phyloP scores from a whole-genome alignment of 2,113 vertebrate species.

The Accipiter virgatus region DNA sequence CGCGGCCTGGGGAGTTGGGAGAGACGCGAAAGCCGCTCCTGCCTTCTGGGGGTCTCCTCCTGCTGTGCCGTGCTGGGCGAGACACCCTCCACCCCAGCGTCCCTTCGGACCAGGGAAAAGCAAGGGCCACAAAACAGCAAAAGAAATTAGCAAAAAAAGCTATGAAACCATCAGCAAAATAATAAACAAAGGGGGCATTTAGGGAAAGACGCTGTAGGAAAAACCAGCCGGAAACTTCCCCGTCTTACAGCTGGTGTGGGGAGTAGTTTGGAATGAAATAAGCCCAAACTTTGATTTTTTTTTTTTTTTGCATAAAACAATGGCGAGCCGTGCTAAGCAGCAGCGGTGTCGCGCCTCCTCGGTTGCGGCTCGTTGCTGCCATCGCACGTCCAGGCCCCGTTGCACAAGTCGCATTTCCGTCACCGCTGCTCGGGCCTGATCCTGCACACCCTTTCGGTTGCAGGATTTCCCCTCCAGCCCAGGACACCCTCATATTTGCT shows the following conservation, averaged over 20 bases:
- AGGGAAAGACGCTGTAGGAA: not conserved
- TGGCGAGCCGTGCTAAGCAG: not conserved
- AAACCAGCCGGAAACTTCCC: not conserved
- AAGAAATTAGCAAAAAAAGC: not conserved
- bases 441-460: fast-evolving
- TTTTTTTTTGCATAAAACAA: not conserved
- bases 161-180: fast-evolving
- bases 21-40: not conserved
- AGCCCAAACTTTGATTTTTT: not conserved
- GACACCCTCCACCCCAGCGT: not conserved
- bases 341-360: fast-evolving
- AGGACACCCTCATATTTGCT: not conserved
- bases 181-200: not conserved
- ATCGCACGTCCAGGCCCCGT: not conserved
- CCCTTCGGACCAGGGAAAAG: no score
- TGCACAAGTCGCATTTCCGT: fast-evolving
- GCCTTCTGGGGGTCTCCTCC: not conserved
- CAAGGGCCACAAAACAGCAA: fast-evolving
- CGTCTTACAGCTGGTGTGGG: not conserved
- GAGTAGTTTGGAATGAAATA: not conserved
- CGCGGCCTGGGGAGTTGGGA: not conserved
- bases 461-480: not conserved
- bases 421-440: not conserved
- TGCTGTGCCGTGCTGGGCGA: fast-evolving
- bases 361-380: conserved; percentile 34